Evolutionary conservation across 2,113 vertebrate genomes (phyloP).

Genomic region (Epinephelus cyanopodus): DNA sequence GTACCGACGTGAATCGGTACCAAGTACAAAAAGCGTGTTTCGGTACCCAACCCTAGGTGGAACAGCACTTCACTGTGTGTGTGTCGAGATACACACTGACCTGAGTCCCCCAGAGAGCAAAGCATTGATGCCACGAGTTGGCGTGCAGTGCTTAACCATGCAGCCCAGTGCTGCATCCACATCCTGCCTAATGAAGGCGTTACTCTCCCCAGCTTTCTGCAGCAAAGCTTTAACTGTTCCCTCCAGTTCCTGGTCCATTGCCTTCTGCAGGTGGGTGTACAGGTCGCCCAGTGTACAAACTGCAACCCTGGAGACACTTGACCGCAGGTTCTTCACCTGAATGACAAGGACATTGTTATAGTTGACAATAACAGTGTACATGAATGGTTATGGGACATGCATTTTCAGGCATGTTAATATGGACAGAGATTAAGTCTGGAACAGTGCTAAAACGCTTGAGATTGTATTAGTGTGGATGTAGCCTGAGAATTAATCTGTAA

Average conservation of each 20-base stretch:
- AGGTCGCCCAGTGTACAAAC: conserved; percentile 92
- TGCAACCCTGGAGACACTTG: conserved; percentile 94
- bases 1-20: too few relatives aligned
- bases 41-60: too few relatives aligned
- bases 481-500: not conserved
- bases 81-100: conserved; percentile 75
- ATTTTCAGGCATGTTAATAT: too few relatives aligned
- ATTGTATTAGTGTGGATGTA: too few relatives aligned
- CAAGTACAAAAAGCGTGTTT: too few relatives aligned
- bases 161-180: conserved; percentile 91
- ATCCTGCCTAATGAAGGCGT: conserved; percentile 94
- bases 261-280: conserved; percentile 90
- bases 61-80: not conserved
- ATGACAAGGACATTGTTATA: not conserved
- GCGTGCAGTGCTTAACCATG: conserved; percentile 94
- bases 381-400: too few relatives aligned
- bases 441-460: too few relatives aligned
- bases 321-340: conserved; percentile 97
- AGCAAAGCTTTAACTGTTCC: conserved; percentile 90
- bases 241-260: conserved; percentile 97
- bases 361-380: too few relatives aligned
- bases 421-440: too few relatives aligned
- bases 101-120: conserved; percentile 92
- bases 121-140: conserved; percentile 88
- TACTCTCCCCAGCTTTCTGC: conserved; percentile 93